phyloP scores from a whole-genome alignment of 2,113 vertebrate genomes.

The Odontesthes bonariensis region DNA sequence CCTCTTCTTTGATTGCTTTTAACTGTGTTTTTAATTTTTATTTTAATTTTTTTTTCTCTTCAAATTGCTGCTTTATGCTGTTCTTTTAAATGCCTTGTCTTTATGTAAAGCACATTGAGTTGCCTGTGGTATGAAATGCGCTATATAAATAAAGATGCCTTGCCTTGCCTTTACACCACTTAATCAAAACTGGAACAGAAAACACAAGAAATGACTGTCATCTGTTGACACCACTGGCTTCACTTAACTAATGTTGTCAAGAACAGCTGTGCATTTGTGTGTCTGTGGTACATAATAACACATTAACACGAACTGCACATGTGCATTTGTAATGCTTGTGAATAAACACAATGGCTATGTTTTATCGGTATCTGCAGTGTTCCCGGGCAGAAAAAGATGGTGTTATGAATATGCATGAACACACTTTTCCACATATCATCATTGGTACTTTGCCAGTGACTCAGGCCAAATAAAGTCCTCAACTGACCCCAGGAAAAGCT shows the following conservation, averaged over 20 bases:
- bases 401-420: constrained; percentile 70
- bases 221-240: constrained; percentile 19
- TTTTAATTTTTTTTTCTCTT: too few relatives aligned
- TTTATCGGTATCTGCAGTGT: constrained; percentile 27
- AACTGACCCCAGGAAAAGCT: constrained; percentile 55
- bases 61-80: too few relatives aligned
- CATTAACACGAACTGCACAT: constrained; percentile 16
- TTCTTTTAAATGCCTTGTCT: too few relatives aligned
- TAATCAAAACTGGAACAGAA: constrained; percentile 50
- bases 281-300: neutral
- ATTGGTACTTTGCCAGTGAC: constrained; percentile 46
- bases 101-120: too few relatives aligned
- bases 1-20: too few relatives aligned
- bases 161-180: constrained; percentile 33
- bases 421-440: constrained; percentile 62
- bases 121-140: too few relatives aligned
- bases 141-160: too few relatives aligned
- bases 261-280: constrained; percentile 31
- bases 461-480: constrained; percentile 42
- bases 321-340: neutral
- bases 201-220: constrained; percentile 23
- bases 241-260: constrained; percentile 10
- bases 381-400: constrained; percentile 43
- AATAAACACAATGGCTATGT: constrained; percentile 18
- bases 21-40: too few relatives aligned